Conservation (phyloP, 2,113 vertebrate species). For the Pogona vitticeps region DNA sequence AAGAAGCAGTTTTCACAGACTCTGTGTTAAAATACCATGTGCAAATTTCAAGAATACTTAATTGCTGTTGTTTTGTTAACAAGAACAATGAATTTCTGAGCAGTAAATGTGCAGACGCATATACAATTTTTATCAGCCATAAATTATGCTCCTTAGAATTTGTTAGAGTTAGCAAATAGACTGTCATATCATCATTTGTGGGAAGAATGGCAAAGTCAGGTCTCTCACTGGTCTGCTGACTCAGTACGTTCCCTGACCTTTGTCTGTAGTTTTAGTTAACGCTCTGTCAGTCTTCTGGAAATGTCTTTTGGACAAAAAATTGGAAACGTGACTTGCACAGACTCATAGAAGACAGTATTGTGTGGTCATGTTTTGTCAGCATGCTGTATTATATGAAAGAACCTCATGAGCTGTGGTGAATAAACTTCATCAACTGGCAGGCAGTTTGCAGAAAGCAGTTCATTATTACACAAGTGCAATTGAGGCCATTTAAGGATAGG, state of each 20-base stretch:
- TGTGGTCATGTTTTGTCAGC: slow-evolving; percentile 66
- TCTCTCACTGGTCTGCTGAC: slow-evolving; percentile 69
- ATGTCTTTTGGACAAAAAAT: slow-evolving; percentile 72
- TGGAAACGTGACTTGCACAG: slow-evolving; percentile 72
- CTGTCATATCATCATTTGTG: slow-evolving; percentile 69
- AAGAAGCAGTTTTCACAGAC: slow-evolving; percentile 50
- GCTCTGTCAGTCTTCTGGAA: slow-evolving; percentile 72
- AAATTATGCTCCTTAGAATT: slow-evolving; percentile 47
- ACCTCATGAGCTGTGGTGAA: slow-evolving; percentile 59
- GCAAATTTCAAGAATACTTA: slow-evolving; percentile 55
- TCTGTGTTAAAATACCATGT: slow-evolving; percentile 47
- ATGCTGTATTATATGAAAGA: slow-evolving; percentile 54
- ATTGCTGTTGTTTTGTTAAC: slow-evolving; percentile 60
- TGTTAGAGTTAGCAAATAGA: slow-evolving; percentile 64
- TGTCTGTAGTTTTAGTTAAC: slow-evolving; percentile 73
- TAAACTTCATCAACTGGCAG: slow-evolving; percentile 60
- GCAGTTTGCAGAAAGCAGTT: slow-evolving; percentile 59
- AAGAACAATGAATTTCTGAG: slow-evolving; percentile 57
- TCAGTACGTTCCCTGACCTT: slow-evolving; percentile 65
- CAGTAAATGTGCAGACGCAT: slow-evolving; percentile 59
- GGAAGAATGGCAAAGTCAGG: slow-evolving; percentile 67
- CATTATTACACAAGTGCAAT: slow-evolving; percentile 44
- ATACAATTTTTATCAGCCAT: slow-evolving; percentile 73
- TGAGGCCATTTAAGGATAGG: slow-evolving; percentile 52
- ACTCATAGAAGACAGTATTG: slow-evolving; percentile 58